Percentiles rank a stretch among this genome's conserved stretches.
Evolutionary conservation across 2,888 invertebrate species (phyloP).

Genomic region (Pachydiplax longipennis): DNA sequence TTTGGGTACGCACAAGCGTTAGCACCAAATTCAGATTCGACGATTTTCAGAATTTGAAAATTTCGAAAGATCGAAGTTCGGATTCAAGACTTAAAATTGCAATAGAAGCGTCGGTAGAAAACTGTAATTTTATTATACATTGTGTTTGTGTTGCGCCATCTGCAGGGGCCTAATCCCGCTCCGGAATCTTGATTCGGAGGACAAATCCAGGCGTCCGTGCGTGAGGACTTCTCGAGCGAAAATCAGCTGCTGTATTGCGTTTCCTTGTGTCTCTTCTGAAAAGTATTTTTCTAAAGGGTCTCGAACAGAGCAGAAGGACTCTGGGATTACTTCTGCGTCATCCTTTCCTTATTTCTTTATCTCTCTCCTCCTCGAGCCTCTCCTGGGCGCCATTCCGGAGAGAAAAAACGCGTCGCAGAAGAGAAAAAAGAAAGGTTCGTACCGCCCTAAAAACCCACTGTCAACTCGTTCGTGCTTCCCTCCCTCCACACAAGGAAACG

Average conservation of each 20-base stretch:
- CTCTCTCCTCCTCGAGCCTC: neutral
- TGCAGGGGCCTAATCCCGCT: neutral
- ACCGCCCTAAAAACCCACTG: conserved; percentile 8
- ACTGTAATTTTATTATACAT: too few relatives aligned
- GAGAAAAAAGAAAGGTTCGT: neutral
- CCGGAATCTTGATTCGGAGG: neutral
- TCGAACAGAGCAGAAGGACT: neutral
- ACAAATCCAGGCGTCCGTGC: too few relatives aligned
- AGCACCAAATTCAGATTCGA: too few relatives aligned
- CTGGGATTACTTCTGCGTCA: neutral
- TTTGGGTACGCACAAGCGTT: too few relatives aligned
- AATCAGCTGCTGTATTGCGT: neutral
- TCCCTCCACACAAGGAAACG: neutral
- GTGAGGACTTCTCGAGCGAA: neutral
- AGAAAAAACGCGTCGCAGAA: neutral
- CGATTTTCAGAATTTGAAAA: too few relatives aligned
- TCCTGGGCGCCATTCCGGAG: neutral
- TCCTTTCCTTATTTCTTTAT: neutral
- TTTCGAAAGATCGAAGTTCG: too few relatives aligned
- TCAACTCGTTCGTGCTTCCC: conserved; percentile 22
- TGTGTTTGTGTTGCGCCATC: neutral
- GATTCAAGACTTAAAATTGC: too few relatives aligned
- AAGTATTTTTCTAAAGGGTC: neutral
- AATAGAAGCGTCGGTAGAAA: too few relatives aligned
- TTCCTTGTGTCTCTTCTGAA: neutral